A percentile compares a stretch with the other conserved stretches of the same genome.
Conservation (phyloP, 2,113 vertebrate genomes). For the Ranitomeya variabilis region DNA sequence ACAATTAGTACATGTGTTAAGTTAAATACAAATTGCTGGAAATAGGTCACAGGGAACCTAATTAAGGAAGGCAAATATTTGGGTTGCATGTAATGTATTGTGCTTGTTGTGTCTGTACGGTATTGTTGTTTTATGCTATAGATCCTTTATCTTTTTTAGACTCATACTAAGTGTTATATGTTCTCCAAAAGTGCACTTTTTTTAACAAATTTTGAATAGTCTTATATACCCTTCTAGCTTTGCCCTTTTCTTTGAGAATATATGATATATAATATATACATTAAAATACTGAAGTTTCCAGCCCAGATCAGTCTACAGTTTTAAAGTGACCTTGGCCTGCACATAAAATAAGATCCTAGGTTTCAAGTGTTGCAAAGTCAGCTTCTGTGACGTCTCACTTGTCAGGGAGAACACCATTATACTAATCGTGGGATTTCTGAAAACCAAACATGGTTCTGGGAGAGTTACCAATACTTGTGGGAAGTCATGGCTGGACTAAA, state of each 20-base stretch:
- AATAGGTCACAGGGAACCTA: not conserved
- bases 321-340: constrained; percentile 1
- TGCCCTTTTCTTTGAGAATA: too few species aligned
- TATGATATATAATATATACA: too few species aligned
- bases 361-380: constrained; percentile 29
- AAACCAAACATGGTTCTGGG: not conserved
- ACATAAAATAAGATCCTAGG: constrained; percentile 29
- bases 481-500: not conserved
- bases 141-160: not conserved
- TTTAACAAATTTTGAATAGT: too few species aligned
- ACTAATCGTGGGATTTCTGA: constrained; percentile 8
- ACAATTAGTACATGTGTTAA: constrained; percentile 38
- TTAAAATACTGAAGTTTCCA: not conserved
- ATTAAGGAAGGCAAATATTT: constrained; percentile 33
- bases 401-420: not conserved
- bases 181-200: too few species aligned
- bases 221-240: too few species aligned
- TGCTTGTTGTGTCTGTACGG: not conserved
- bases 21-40: not conserved
- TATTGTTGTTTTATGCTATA: not conserved
- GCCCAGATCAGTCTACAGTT: constrained; percentile 15
- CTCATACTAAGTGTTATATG: not conserved
- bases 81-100: not conserved
- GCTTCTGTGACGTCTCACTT: constrained; percentile 38
- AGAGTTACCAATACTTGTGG: constrained; percentile 26